Base-by-base conservation (phyloP, 2,797 vertebrate species). In the Acridotheres tristis region DNA sequence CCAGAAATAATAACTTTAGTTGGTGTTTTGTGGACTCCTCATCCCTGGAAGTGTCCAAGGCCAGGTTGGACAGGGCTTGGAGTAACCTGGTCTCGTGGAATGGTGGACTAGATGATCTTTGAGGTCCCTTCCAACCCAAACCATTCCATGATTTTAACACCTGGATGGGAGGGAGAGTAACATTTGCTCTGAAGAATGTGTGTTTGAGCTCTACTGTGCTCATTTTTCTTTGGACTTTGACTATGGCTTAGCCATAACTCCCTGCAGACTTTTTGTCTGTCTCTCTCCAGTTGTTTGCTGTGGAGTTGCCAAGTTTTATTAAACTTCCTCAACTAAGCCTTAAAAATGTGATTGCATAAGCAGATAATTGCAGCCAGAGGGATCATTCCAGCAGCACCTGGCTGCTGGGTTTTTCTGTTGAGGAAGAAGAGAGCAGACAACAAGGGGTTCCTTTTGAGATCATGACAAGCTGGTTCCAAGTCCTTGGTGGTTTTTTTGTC, bases 21-120 rank as follows among this genome's bases (percentile, higher is more conserved):
- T 34, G 25, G 43, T 0, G 1, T 34, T 57, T n/a, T 57, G 9
- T 5, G 11, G n/a, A 7, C 6, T 34, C 9, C 10, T 15, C 11
- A 3, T 53, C 18, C 25, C 80, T 65, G 45, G 6, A 34, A 47
- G 7, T 40, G 51, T 34, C 29, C 26, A 23, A 47, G 15, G 21
- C 6, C 23, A 2, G 6, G 22, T 32, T 65, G 43, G 18, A 36
- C 11, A 16, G n/a, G 43, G 32, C 19, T 82, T 57, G 57, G 36
- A 51, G 20, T 43, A 15, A n/a, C 23, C 43, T 71, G 79, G 17
- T 30, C 5, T 47, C 9, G 32, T n/a, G 42, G 36, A 53, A 12
- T 27, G 23, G 10, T 51, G 25, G 15, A 6, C 20, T 58, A 2
- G 6, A 9, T 65, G 50, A 30, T n/a, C 18, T 40, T 18, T 45